Evolutionary conservation across 2,113 vertebrate genomes (phyloP).

Genomic region (Platysternon megacephalum): DNA sequence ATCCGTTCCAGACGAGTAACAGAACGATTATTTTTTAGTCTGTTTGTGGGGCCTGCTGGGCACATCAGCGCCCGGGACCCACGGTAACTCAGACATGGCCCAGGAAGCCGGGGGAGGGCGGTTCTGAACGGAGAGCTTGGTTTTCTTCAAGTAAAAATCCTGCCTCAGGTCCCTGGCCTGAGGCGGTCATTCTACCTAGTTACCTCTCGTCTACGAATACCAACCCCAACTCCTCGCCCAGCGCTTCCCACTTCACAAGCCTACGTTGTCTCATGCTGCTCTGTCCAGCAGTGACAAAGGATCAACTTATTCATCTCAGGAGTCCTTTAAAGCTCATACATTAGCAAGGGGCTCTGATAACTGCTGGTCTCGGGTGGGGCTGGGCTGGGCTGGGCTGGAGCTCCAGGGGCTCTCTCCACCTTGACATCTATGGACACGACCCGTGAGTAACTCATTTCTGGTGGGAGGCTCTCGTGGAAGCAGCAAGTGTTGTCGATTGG

Average conservation of each 20-base stretch:
- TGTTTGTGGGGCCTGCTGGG: neutral
- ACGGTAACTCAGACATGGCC: no score
- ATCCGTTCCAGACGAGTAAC: neutral
- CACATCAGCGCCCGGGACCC: neutral
- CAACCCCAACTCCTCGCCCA: neutral
- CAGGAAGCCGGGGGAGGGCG: no score
- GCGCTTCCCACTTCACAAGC: neutral
- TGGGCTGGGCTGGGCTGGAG: neutral
- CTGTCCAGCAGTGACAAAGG: neutral
- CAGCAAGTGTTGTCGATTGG: conserved; percentile 68
- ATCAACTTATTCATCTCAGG: neutral
- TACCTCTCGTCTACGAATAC: neutral
- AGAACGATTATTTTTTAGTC: no score
- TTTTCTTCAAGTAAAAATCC: neutral
- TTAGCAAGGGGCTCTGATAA: neutral
- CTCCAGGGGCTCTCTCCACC: neutral
- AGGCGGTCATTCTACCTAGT: neutral
- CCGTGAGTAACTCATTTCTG: conserved; percentile 58
- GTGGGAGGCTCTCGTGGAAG: conserved; percentile 50
- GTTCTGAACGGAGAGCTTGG: neutral
- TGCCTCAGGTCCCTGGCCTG: fast-evolving
- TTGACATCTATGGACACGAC: fast-evolving
- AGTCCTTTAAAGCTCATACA: neutral
- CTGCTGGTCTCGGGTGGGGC: neutral
- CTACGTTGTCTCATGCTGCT: neutral